phyloP scores from a whole-genome alignment of 2,113 vertebrate genomes.

The Varanus salvator region DNA sequence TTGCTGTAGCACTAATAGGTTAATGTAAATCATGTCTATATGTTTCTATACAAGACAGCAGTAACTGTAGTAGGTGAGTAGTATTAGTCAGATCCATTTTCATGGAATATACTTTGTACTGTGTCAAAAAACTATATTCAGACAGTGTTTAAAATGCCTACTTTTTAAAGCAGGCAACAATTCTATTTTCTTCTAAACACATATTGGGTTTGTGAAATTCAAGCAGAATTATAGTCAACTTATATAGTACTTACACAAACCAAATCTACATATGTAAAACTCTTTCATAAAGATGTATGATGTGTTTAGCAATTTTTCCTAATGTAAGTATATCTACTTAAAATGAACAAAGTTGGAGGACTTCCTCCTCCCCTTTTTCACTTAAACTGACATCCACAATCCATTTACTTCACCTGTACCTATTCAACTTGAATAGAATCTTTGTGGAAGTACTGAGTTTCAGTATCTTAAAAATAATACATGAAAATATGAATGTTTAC shows the following conservation, averaged over 20 bases:
- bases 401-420: neutral
- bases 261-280: neutral
- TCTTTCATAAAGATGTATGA: neutral
- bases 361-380: neutral
- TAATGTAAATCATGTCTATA: neutral
- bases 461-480: neutral
- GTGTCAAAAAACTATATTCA: neutral
- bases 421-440: neutral
- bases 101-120: neutral
- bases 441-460: neutral
- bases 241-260: neutral
- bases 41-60: neutral
- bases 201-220: neutral
- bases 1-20: neutral
- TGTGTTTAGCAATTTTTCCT: neutral
- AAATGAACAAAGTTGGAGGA: neutral
- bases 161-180: neutral
- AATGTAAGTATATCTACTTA: neutral
- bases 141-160: neutral
- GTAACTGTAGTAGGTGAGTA: neutral
- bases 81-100: neutral
- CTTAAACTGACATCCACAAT: neutral
- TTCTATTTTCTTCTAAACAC: neutral
- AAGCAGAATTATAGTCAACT: neutral
- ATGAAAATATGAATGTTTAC: constrained; percentile 17